Conservation (phyloP, 2,888 invertebrate genomes). For the Platerodrilus igneus region DNA sequence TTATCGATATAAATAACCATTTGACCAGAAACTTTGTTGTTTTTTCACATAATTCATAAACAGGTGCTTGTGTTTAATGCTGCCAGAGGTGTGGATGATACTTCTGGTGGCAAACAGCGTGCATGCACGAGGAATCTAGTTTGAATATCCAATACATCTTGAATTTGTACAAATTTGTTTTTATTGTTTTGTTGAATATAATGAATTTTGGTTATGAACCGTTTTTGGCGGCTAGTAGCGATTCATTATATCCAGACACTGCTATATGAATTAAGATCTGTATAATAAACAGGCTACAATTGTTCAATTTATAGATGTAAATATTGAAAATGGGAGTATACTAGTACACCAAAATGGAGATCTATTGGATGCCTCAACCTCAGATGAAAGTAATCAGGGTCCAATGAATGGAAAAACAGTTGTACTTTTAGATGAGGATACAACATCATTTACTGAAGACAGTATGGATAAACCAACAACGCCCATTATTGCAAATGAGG, state of each 20-base stretch:
- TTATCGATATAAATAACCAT: too few relatives aligned
- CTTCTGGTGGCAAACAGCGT: too few relatives aligned
- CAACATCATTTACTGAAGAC: slow-evolving; percentile 72
- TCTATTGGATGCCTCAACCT: slow-evolving; percentile 48
- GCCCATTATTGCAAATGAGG: slow-evolving; percentile 52
- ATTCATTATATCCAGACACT: neutral
- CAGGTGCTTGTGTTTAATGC: too few relatives aligned
- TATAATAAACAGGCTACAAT: neutral
- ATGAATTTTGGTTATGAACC: too few relatives aligned
- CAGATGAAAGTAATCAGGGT: slow-evolving; percentile 78
- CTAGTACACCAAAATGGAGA: slow-evolving; percentile 49
- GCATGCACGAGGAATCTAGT: too few relatives aligned
- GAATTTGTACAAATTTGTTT: too few relatives aligned
- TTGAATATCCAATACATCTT: too few relatives aligned
- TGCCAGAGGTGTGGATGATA: too few relatives aligned
- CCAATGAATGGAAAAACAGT: slow-evolving; percentile 53
- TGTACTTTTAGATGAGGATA: slow-evolving; percentile 63
- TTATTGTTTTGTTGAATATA: too few relatives aligned
- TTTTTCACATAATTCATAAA: too few relatives aligned
- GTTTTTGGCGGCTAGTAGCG: too few relatives aligned
- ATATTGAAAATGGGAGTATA: slow-evolving; percentile 45
- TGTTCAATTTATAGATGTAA: slow-evolving; percentile 31
- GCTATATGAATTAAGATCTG: neutral
- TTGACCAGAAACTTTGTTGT: too few relatives aligned
- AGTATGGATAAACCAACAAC: slow-evolving; percentile 65